These are phyloP conservation scores for Lampropteryx suffumata DNA, from an alignment of 2,888 invertebrate genomes.

Conservation along the genomic window DNA sequence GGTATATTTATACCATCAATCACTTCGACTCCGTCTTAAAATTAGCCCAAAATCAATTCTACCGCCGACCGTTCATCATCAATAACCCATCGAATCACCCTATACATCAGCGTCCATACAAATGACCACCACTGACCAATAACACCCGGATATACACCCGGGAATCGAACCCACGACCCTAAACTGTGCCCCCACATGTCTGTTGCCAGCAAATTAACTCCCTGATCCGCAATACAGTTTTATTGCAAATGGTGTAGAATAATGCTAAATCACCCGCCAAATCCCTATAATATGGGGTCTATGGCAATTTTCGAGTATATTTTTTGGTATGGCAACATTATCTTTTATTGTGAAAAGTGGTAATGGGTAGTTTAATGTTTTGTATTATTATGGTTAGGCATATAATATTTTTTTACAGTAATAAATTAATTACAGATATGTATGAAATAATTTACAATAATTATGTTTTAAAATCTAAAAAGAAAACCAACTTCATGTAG, in stretches of 20 bases:
- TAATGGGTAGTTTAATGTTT: constrained; percentile 44
- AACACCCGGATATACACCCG: constrained; percentile 41
- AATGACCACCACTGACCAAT: constrained; percentile 29
- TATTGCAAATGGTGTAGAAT: constrained; percentile 70
- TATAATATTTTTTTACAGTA: no score
- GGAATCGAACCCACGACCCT: constrained; percentile 49
- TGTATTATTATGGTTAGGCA: background rate
- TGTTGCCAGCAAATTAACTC: constrained; percentile 61
- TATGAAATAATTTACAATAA: no score
- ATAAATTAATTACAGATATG: no score
- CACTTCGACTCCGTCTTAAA: no score
- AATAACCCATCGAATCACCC: constrained; percentile 6
- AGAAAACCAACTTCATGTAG: no score
- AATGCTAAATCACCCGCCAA: constrained; percentile 72
- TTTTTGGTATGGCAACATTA: constrained; percentile 57
- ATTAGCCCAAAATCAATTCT: constrained; percentile 4
- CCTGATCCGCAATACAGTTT: constrained; percentile 68
- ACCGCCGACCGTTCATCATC: constrained; percentile 3
- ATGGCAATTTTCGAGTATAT: constrained; percentile 48
- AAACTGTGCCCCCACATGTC: constrained; percentile 34
- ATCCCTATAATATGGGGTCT: constrained; percentile 59
- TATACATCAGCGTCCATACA: constrained; percentile 21
- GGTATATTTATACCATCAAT: no score
- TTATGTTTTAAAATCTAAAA: no score
- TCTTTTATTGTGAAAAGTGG: constrained; percentile 69